Evolutionary conservation across 1,140 invertebrate genomes (phyloP).

Genomic region (Orchestia grillus): DNA sequence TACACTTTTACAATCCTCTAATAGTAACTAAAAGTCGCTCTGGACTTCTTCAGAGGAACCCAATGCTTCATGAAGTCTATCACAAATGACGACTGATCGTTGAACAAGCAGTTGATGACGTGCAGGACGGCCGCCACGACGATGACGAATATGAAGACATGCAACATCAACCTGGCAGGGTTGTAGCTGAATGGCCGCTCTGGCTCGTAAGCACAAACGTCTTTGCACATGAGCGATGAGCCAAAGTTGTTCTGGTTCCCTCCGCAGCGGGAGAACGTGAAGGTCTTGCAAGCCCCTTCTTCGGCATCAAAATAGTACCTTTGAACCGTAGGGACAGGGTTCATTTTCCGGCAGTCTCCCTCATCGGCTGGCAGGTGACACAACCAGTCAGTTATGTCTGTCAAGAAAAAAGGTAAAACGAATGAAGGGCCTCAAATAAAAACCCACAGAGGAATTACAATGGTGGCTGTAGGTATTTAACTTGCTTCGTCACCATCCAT

Average conservation of each 20-base stretch:
- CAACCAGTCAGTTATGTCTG: not conserved
- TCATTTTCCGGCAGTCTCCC: not conserved
- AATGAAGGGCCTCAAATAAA: not conserved
- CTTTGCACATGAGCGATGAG: conserved; percentile 34
- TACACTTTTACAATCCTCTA: not conserved
- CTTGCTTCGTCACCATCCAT: too few species aligned
- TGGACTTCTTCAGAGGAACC: not conserved
- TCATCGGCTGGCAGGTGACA: conserved; percentile 2
- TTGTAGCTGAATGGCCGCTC: not conserved
- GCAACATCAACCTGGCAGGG: not conserved
- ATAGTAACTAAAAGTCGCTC: not conserved
- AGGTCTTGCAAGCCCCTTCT: not conserved
- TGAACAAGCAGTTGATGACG: not conserved
- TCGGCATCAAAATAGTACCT: conserved; percentile 12
- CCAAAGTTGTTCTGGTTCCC: conserved; percentile 28
- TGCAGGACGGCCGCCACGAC: not conserved
- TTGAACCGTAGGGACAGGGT: not conserved
- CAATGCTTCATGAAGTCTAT: not conserved
- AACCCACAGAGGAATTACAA: too few species aligned
- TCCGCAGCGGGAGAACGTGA: conserved; percentile 18
- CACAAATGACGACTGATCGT: not conserved
- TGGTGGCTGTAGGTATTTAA: too few species aligned
- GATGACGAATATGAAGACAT: not conserved
- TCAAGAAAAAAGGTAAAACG: not conserved
- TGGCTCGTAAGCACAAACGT: not conserved